Conservation (phyloP, 1,140 invertebrate species). For the Drosophila lacteicornis region DNA sequence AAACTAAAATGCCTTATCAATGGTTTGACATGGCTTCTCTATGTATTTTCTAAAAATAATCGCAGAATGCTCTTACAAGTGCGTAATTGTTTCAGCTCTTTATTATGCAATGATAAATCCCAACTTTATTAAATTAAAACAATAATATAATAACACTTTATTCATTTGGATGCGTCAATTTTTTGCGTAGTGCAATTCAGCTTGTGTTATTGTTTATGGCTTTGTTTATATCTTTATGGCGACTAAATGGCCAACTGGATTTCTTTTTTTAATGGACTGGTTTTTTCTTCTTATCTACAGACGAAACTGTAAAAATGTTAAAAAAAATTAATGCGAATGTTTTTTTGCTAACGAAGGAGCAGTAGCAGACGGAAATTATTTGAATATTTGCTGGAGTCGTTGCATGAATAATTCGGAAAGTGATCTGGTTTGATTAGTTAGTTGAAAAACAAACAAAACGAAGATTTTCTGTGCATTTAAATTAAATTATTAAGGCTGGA, state of each 20-base stretch:
- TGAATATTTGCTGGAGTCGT: constrained; percentile 16
- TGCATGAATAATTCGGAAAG: constrained; percentile 25
- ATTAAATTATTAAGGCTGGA: not conserved
- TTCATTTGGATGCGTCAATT: not conserved
- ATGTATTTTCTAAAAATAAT: constrained; percentile 8
- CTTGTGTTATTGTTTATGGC: constrained; percentile 17
- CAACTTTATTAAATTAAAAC: too few relatives aligned
- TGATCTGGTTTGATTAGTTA: constrained; percentile 12
- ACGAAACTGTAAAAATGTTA: constrained; percentile 18
- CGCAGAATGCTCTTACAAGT: not conserved
- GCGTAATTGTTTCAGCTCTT: not conserved
- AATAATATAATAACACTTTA: too few relatives aligned
- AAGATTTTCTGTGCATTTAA: not conserved
- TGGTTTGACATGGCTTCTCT: constrained; percentile 2
- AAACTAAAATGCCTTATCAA: constrained; percentile 57
- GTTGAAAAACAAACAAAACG: not conserved
- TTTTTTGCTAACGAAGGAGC: constrained; percentile 18
- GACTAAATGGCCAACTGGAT: constrained; percentile 42
- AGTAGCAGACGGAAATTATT: constrained; percentile 24
- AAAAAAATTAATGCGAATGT: constrained; percentile 17
- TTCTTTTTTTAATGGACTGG: constrained; percentile 30
- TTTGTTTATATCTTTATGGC: constrained; percentile 49
- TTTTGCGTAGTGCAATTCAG: constrained; percentile 14
- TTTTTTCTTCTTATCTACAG: constrained; percentile 37
- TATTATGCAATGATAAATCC: not conserved